Conservation (phyloP, 1,140 invertebrate genomes). For the Ostrea denselamellosa region DNA sequence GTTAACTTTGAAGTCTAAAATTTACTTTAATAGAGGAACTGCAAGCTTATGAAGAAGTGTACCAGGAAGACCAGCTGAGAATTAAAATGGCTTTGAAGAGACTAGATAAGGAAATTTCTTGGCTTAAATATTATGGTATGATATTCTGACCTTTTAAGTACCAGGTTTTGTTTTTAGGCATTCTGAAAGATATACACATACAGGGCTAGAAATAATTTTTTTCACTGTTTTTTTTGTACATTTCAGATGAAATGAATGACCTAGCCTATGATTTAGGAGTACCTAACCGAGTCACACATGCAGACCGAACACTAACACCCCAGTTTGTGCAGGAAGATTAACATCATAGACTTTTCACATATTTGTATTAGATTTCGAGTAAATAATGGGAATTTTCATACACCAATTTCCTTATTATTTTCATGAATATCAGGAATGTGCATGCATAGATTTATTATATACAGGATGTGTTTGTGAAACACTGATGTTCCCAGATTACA, state of each 20-base stretch:
- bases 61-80: constrained; percentile 2
- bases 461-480: too few relatives aligned
- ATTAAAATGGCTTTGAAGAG: constrained; percentile 11
- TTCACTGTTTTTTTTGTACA: neutral
- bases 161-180: too few relatives aligned
- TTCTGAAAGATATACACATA: too few relatives aligned
- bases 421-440: neutral
- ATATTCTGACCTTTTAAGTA: neutral
- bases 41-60: neutral
- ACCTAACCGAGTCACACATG: constrained; percentile 3
- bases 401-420: neutral
- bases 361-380: constrained; percentile 7
- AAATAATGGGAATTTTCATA: neutral
- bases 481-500: too few relatives aligned
- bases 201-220: too few relatives aligned
- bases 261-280: constrained; percentile 32
- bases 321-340: constrained; percentile 4
- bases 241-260: constrained; percentile 25
- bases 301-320: neutral
- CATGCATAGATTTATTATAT: too few relatives aligned
- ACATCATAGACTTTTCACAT: constrained; percentile 12
- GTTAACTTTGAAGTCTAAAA: too few relatives aligned
- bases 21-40: neutral
- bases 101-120: constrained; percentile 5
- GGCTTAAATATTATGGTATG: constrained; percentile 27